Evolutionary conservation across 2,797 vertebrate species (phyloP).

Genomic region (Pogoniulus pusillus): DNA sequence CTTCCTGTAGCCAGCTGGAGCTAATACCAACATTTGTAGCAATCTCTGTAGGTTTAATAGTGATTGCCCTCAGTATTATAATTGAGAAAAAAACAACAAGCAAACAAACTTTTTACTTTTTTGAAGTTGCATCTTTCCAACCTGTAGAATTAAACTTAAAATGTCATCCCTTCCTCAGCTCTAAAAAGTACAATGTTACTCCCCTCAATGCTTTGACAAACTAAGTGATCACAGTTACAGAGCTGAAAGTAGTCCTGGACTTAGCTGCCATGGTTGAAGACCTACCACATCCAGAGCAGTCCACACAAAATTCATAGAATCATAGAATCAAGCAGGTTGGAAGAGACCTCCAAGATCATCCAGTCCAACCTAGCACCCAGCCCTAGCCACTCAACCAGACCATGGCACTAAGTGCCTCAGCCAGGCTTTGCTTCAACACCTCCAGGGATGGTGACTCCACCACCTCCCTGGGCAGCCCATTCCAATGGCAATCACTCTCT

Average conservation of each 20-base stretch:
- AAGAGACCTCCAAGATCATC: no score
- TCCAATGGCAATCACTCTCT: no score
- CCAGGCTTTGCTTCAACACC: no score
- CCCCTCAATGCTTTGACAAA: background rate
- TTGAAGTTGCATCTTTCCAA: background rate
- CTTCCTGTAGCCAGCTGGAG: background rate
- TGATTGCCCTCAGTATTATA: background rate
- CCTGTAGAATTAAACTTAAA: background rate
- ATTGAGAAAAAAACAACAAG: background rate
- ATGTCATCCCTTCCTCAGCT: background rate
- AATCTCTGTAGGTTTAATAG: background rate
- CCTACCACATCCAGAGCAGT: background rate
- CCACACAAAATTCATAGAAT: background rate
- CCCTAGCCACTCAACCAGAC: no score
- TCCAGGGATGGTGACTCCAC: no score
- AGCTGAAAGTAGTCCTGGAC: background rate
- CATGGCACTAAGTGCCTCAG: no score
- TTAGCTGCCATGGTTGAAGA: background rate
- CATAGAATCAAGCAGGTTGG: no score
- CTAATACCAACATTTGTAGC: background rate
- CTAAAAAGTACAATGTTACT: background rate
- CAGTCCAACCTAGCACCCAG: no score
- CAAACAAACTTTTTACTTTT: no score
- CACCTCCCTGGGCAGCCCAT: no score
- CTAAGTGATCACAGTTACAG: background rate